These are phyloP conservation scores for Rhadinocentrus ornatus DNA, from an alignment of 2,797 vertebrate genomes.

Conservation along the genomic window DNA sequence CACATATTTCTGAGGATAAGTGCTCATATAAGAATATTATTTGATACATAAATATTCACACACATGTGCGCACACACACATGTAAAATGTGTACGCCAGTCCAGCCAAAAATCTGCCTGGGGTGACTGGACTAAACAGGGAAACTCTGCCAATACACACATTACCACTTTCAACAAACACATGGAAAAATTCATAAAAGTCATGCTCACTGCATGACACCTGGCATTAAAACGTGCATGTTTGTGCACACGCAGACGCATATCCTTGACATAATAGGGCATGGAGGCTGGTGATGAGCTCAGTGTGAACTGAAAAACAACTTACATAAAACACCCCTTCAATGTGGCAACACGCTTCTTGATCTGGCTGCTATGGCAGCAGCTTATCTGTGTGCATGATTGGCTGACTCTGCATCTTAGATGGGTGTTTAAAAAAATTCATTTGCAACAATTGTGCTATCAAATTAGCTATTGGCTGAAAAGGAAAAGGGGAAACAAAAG, in stretches of 20 bases:
- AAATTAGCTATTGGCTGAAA: neutral
- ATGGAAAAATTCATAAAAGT: neutral
- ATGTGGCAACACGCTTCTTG: conserved; percentile 37
- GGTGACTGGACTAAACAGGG: conserved; percentile 40
- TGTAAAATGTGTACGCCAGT: conserved; percentile 1
- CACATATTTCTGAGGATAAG: conserved; percentile 28
- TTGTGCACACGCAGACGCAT: neutral
- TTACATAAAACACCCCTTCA: conserved; percentile 65
- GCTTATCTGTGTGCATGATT: conserved; percentile 16
- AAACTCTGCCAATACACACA: conserved; percentile 21
- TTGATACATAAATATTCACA: conserved; percentile 12
- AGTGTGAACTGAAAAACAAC: conserved; percentile 61
- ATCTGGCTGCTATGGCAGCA: conserved; percentile 37
- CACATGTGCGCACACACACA: neutral
- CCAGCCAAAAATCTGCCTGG: conserved; percentile 31
- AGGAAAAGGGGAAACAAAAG: neutral
- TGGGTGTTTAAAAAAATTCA: neutral
- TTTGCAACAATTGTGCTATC: neutral
- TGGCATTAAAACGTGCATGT: conserved; percentile 18
- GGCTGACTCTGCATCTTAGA: neutral
- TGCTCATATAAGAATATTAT: conserved; percentile 29
- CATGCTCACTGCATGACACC: conserved; percentile 32
- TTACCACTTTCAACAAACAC: neutral
- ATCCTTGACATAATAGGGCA: conserved; percentile 14
- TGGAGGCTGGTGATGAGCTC: conserved; percentile 47